A percentile compares a stretch with the other conserved stretches of the same genome.
phyloP scores from a whole-genome alignment of 2,888 invertebrate genomes.

The Phaedon cochleariae region DNA sequence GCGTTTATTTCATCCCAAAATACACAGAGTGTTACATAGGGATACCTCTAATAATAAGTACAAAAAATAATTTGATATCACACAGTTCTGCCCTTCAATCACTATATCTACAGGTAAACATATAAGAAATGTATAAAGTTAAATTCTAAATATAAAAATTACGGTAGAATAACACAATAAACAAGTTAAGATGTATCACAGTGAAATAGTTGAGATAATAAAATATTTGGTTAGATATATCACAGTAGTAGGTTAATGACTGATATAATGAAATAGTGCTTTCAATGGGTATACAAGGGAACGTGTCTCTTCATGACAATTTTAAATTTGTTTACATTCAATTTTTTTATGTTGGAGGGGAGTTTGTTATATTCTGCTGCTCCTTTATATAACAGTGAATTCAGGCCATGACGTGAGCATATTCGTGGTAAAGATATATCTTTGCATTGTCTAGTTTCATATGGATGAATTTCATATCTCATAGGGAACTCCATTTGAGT shows the following conservation, averaged over 20 bases:
- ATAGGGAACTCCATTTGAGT: conserved; percentile 14
- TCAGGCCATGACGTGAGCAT: conserved; percentile 13
- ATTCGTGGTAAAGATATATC: conserved; percentile 9
- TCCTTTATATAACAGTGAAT: conserved; percentile 2
- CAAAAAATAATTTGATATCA: not conserved
- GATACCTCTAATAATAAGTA: not conserved
- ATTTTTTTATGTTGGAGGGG: conserved; percentile 8
- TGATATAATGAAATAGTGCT: conserved; percentile 1
- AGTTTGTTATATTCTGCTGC: conserved; percentile 14
- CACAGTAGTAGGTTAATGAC: conserved; percentile 4
- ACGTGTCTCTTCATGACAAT: conserved; percentile 7
- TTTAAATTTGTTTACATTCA: conserved; percentile 11
- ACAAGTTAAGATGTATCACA: not conserved
- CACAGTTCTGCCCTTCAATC: not conserved
- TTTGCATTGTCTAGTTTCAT: conserved; percentile 9
- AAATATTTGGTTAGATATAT: conserved; percentile 6
- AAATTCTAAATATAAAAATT: conserved; percentile 8
- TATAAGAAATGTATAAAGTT: conserved; percentile 4
- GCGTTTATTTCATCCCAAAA: conserved; percentile 1
- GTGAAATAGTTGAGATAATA: not conserved
- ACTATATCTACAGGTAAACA: conserved; percentile 2
- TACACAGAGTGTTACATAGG: not conserved
- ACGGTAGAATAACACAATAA: not conserved
- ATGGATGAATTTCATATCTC: conserved; percentile 9
- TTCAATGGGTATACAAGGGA: not conserved